phyloP scores from a whole-genome alignment of 2,797 vertebrate genomes.

The Poeciliopsis gracilis region DNA sequence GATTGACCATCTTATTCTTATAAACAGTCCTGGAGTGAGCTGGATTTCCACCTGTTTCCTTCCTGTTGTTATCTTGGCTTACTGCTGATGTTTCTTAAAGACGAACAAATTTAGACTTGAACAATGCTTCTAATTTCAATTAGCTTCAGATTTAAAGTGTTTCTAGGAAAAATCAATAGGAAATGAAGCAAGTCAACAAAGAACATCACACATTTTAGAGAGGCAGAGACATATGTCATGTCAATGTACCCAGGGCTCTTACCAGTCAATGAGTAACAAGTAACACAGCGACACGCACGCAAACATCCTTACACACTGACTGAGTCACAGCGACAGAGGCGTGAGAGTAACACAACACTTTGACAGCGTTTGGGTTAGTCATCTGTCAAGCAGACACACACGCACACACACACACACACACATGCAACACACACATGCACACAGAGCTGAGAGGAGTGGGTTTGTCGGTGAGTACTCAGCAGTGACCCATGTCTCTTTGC shows the following conservation, averaged over 20 bases:
- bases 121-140: not conserved
- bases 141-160: conserved; percentile 18
- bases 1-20: no score
- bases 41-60: no score
- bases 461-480: conserved; percentile 47
- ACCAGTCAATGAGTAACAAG: conserved; percentile 65
- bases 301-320: conserved; percentile 21
- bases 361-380: conserved; percentile 61
- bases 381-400: conserved; percentile 46
- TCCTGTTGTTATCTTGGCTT: no score
- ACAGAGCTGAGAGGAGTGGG: conserved; percentile 61
- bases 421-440: conserved; percentile 12
- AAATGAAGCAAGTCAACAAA: conserved; percentile 30
- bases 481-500: conserved; percentile 60
- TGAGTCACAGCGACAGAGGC: conserved; percentile 65
- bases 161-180: conserved; percentile 37
- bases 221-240: conserved; percentile 63
- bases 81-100: no score
- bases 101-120: not conserved
- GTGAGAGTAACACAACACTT: conserved; percentile 59
- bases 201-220: conserved; percentile 45
- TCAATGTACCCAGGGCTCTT: conserved; percentile 57
- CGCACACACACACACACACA: not conserved
- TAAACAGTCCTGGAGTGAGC: no score
- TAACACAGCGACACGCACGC: conserved; percentile 17